These are phyloP conservation scores for Acromyrmex echinatior DNA, from an alignment of 1,140 invertebrate genomes.

Conservation along the genomic window DNA sequence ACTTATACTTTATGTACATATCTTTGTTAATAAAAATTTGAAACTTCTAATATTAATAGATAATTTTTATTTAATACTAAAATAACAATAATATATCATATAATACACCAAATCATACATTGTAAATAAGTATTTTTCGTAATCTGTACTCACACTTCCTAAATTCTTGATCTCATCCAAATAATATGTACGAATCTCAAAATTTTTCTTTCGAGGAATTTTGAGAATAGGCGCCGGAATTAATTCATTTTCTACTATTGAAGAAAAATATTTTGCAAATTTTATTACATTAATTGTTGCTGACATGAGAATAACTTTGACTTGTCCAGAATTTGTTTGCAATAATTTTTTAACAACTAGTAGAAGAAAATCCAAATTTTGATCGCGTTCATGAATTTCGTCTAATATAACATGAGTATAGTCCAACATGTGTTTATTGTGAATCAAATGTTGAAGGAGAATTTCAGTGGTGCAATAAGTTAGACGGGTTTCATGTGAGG, in stretches of 20 bases:
- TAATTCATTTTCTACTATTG: constrained; percentile 83
- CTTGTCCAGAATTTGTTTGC: constrained; percentile 89
- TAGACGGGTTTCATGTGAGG: constrained; percentile 91
- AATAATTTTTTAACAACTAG: constrained; percentile 94
- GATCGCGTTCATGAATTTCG: constrained; percentile 98
- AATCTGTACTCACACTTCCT: constrained; percentile 78
- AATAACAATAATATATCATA: not conserved
- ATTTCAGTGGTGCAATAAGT: constrained; percentile 96
- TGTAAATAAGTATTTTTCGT: not conserved
- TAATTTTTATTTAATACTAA: not conserved
- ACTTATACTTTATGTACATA: constrained; percentile 1
- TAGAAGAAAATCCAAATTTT: constrained; percentile 97
- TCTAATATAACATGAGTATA: constrained; percentile 97
- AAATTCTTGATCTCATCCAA: constrained; percentile 88
- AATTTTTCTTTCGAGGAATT: constrained; percentile 87
- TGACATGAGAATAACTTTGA: constrained; percentile 95
- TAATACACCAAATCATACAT: not conserved
- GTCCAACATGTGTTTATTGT: constrained; percentile 87
- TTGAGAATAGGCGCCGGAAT: constrained; percentile 88
- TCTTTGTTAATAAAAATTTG: constrained; percentile 21
- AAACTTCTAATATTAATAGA: not conserved
- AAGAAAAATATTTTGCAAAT: constrained; percentile 93
- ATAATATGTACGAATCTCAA: constrained; percentile 89
- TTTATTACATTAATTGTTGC: constrained; percentile 93
- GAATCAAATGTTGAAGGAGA: constrained; percentile 92